Conservation (phyloP, 1,140 invertebrate genomes). For the Eciton burchellii region DNA sequence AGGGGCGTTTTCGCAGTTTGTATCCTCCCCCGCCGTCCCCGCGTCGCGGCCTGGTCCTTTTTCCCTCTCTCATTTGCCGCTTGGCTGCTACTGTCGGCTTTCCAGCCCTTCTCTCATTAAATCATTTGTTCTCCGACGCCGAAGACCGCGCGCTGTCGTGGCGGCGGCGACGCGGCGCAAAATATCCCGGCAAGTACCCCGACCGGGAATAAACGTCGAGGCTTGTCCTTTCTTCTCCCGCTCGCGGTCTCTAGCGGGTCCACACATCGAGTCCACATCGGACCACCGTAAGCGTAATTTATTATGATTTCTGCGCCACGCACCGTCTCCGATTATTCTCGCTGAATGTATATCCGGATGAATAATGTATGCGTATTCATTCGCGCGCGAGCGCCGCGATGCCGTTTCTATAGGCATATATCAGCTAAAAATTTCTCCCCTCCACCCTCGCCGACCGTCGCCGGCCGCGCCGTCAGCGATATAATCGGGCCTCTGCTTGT, state of each 20-base stretch:
- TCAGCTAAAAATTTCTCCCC: background rate
- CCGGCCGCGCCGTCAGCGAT: background rate
- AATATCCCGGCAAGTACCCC: conserved; percentile 50
- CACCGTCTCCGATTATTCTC: conserved; percentile 51
- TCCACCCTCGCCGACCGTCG: background rate
- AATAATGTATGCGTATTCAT: conserved; percentile 51
- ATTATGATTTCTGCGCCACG: conserved; percentile 28
- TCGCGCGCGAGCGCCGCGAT: background rate
- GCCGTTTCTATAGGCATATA: background rate
- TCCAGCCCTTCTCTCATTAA: conserved; percentile 83
- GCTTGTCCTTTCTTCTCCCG: conserved; percentile 53
- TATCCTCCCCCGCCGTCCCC: conserved; percentile 55
- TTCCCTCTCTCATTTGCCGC: conserved; percentile 78
- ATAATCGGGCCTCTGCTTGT: background rate
- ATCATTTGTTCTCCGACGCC: conserved; percentile 82
- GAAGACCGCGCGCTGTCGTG: conserved; percentile 37
- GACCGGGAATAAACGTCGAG: conserved; percentile 52
- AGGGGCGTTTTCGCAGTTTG: conserved; percentile 31
- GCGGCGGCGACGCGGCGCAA: conserved; percentile 44
- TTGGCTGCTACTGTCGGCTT: conserved; percentile 79
- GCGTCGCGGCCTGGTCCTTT: conserved; percentile 30
- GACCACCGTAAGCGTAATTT: conserved; percentile 46
- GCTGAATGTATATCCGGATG: conserved; percentile 35
- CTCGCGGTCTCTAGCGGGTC: background rate
- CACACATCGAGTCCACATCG: conserved; percentile 52